These are phyloP conservation scores for Diplosoma virens DNA, from an alignment of 23 tunicate genomes.

Conservation along the genomic window DNA sequence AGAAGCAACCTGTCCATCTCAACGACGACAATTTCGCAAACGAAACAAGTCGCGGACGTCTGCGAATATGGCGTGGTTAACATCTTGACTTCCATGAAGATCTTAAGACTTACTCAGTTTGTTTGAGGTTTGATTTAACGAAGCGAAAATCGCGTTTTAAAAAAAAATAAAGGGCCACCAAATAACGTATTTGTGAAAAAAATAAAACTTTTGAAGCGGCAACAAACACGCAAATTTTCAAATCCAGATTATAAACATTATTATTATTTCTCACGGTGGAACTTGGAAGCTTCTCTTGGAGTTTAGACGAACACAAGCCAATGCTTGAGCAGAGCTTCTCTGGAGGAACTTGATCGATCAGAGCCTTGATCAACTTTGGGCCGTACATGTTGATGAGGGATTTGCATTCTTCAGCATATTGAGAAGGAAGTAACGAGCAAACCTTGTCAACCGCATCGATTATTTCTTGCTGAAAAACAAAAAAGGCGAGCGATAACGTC, in stretches of 20 bases:
- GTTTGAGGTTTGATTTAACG: too few species aligned
- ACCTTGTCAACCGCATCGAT: conserved; percentile 29
- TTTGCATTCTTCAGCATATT: conserved; percentile 24
- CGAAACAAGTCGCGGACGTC: conserved; percentile 18
- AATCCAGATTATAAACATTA: too few species aligned
- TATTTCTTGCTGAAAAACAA: conserved; percentile 34
- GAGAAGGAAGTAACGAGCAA: conserved; percentile 39
- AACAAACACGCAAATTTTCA: too few species aligned
- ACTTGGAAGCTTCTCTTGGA: too few species aligned
- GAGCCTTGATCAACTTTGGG: conserved; percentile 3
- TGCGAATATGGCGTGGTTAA: neutral
- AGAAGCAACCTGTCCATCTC: conserved; percentile 45
- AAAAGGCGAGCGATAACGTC: too few species aligned
- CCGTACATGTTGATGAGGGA: conserved; percentile 37
- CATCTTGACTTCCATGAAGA: too few species aligned
- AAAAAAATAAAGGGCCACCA: too few species aligned
- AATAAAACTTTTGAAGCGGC: too few species aligned
- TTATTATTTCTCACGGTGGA: too few species aligned
- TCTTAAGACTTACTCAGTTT: too few species aligned
- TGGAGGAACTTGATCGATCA: conserved; percentile 7
- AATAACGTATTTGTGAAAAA: too few species aligned
- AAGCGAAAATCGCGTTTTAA: too few species aligned
- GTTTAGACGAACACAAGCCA: conserved; percentile 13
- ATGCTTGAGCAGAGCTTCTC: conserved; percentile 19
- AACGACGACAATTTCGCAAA: conserved; percentile 34